These are phyloP conservation scores for Antennarius maculatus DNA, from an alignment of 2,797 vertebrate genomes.

Conservation along the genomic window DNA sequence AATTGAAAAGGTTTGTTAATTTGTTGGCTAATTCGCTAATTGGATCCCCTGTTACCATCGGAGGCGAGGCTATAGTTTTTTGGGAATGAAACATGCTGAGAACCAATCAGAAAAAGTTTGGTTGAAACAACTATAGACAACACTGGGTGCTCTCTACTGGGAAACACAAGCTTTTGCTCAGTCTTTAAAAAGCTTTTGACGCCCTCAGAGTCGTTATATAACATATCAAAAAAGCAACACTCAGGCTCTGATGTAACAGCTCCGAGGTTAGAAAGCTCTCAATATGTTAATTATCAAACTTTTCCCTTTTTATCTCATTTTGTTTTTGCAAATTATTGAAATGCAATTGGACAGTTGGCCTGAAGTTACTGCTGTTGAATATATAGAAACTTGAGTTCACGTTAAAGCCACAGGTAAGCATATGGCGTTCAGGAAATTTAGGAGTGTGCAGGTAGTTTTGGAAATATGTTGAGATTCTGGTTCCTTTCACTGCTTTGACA, in stretches of 20 bases:
- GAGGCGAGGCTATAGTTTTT: conserved; percentile 9
- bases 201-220: conserved; percentile 28
- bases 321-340: neutral
- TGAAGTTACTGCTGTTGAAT: neutral
- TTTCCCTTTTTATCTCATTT: conserved; percentile 4
- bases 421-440: conserved; percentile 6
- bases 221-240: conserved; percentile 19
- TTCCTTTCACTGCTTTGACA: too few relatives aligned
- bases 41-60: conserved; percentile 29
- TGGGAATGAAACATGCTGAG: neutral
- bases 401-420: neutral
- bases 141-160: neutral
- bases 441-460: neutral
- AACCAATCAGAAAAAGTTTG: conserved; percentile 13
- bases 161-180: conserved; percentile 6
- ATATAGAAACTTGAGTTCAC: neutral
- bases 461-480: neutral
- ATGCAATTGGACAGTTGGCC: conserved; percentile 16
- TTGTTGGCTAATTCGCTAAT: conserved; percentile 38
- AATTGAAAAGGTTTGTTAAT: conserved; percentile 1
- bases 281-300: conserved; percentile 19
- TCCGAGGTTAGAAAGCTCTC: conserved; percentile 10
- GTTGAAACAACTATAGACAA: conserved; percentile 14
- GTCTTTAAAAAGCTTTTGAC: conserved; percentile 24
- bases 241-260: conserved; percentile 35